Percentiles rank a stretch among this genome's conserved stretches.
These are phyloP conservation scores for Berghia stephanieae DNA, from an alignment of 1,140 invertebrate genomes.

Conservation along the genomic window DNA sequence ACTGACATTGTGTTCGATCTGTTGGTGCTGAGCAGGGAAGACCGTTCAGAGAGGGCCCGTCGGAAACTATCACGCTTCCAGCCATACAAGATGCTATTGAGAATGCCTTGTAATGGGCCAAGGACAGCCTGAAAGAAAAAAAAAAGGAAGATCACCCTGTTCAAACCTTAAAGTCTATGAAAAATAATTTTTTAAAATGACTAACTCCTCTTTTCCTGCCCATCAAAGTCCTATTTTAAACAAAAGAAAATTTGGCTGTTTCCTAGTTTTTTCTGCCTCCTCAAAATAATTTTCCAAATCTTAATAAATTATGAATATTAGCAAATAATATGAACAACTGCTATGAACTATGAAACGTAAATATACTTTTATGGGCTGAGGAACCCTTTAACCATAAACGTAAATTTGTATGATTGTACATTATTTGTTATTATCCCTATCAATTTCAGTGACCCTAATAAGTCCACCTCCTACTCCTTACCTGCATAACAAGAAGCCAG, in stretches of 20 bases:
- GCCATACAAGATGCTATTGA: slow-evolving; percentile 45
- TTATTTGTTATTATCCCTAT: not conserved
- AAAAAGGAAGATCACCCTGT: not conserved
- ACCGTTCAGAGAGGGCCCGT: slow-evolving; percentile 33
- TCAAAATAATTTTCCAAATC: not conserved
- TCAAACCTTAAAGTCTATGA: not conserved
- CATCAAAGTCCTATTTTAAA: not conserved
- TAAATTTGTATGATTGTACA: not conserved
- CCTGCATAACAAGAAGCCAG: slow-evolving; percentile 36
- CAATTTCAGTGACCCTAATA: not conserved
- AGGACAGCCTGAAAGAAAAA: slow-evolving; percentile 36
- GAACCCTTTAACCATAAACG: not conserved
- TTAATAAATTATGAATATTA: not conserved
- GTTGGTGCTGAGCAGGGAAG: slow-evolving; percentile 33
- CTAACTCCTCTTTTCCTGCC: not conserved
- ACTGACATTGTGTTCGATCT: slow-evolving; percentile 27
- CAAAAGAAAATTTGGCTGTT: not conserved
- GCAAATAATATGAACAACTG: not conserved
- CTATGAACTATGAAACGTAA: not conserved
- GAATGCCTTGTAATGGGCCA: slow-evolving; percentile 43
- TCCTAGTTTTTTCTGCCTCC: too few species aligned
- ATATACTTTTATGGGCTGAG: not conserved
- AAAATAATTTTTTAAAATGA: not conserved
- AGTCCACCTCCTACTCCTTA: not conserved
- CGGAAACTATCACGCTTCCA: slow-evolving; percentile 45